Percentiles rank a stretch among this genome's conserved stretches.
Conservation (phyloP, 1,140 invertebrate species). For the Aphidius gifuensis region DNA sequence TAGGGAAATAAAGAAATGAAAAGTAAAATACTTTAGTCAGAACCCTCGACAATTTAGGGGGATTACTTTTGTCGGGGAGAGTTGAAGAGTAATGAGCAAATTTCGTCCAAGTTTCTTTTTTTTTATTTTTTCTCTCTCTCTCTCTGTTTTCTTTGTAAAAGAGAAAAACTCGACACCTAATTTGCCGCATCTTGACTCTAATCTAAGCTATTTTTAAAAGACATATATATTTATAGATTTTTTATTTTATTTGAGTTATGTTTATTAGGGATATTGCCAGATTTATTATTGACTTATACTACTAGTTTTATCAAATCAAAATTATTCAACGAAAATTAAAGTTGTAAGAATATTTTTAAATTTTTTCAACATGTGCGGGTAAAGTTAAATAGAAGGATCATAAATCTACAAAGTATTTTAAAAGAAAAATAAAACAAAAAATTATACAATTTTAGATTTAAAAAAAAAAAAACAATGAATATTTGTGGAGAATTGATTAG, state of each 20-base stretch:
- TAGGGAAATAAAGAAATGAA: constrained; percentile 13
- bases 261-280: too few relatives aligned
- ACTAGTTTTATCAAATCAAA: too few relatives aligned
- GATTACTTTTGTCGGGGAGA: neutral
- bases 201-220: constrained; percentile 19
- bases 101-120: constrained; percentile 5
- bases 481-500: neutral
- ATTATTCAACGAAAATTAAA: too few relatives aligned
- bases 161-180: constrained; percentile 36
- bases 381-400: too few relatives aligned
- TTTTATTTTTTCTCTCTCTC: neutral
- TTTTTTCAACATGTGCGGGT: too few relatives aligned
- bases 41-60: constrained; percentile 3
- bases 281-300: too few relatives aligned
- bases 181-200: constrained; percentile 41
- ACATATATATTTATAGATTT: constrained; percentile 2
- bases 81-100: neutral
- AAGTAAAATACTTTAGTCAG: constrained; percentile 10
- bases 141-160: neutral
- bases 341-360: too few relatives aligned
- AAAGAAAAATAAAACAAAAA: too few relatives aligned
- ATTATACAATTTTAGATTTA: too few relatives aligned
- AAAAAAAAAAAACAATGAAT: too few relatives aligned
- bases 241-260: neutral
- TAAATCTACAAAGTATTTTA: too few relatives aligned